Base-by-base conservation (phyloP, 2,888 invertebrate genomes). In the Melanargia galathea region DNA sequence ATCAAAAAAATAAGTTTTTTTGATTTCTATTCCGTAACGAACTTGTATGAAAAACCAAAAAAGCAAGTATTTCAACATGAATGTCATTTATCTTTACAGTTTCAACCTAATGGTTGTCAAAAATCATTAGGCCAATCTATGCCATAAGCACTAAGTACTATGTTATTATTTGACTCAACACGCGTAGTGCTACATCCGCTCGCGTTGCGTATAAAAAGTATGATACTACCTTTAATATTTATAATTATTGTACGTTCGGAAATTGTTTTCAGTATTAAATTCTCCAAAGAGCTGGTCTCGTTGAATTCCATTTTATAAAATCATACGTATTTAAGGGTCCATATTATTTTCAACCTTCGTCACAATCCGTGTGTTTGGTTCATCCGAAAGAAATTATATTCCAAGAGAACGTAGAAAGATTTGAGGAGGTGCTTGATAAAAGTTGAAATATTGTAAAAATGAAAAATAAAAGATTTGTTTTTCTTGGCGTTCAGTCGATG, bases 231-330 rank as follows among this genome's bases (percentile, higher is more conserved):
- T 2, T 18, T 16, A 70, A 66, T 71, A 30, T 71, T 67, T 68
- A 61, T 67, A 66, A 67, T 68, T 63, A 59, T 68, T 64, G 63
- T 51, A 69, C 54, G 64, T 62, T 48, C 38, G 35, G 33, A 52
- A 35, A 63, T 70, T 73, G 75, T 73, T 71, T 80, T 80, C 71
- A 79, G 75, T 78, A 79, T 78, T 74, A 73, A 69, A 69, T 69
- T 72, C 64, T 65, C 58, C 70, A 74, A 77, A 70, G 82, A 86
- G 80, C 81, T 83, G 84, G 81, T 76, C 82, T 83, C 81, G 76
- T 73, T 70, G 70, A 66, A 72, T 71, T 73, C 61, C 73, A 74
- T 75, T 75, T 72, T 71, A 69, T 74, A 73, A 73, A 30, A 75
- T 71, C 72, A 67, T 69, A 72, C 51, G 65, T 63, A 63, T 46